Evolutionary conservation across 2,797 vertebrate genomes (phyloP), one percentile per base, ranked within the genome.

Genomic region (Pachyuromys duprasi): DNA sequence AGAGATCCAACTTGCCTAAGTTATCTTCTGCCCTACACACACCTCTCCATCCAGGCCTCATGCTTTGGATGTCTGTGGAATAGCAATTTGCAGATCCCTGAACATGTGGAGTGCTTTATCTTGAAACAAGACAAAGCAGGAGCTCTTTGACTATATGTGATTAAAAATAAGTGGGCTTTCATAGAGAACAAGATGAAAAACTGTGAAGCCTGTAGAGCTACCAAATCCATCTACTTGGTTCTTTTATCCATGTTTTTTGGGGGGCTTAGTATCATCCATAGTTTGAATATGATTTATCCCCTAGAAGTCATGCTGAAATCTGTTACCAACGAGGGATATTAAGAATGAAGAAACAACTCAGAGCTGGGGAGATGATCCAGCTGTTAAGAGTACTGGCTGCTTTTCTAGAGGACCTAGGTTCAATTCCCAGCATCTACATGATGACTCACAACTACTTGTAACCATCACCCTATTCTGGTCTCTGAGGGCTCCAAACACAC

Each of bases 81-180:
- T 12, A 70, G 69, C 78, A 89, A 78, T 92, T 75, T 26, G 53
- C 42, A 69, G 76, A 79, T 91, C 78, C 69, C 39, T 95, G 20
- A 22, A 31, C n/a, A n/a, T n/a, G n/a, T n/a, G n/a, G n/a, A n/a
- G n/a, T n/a, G n/a, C n/a, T n/a, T n/a, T n/a, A n/a, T n/a, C n/a
- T 87, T 96, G 91, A 80, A 90, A 80, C 45, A 84, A 80, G 60
- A 39, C 70, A 92, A 86, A 91, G 89, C n/a, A 87, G 83, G 55
- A 57, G 42, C 9, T 89, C 55, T 63, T 31, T 83, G 91, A 36
- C 53, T 72, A n/a, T 24, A 7, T 88, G 28, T 79, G 75, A 86
- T 89, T 89, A 90, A 75, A 90, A 89, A 65, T 90, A 76, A 26
- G 15, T 14, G 86, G n/a, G 39, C 74, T 24, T 39, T 31, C 31